Conservation (phyloP, 2,888 invertebrate species). For the Campoplex capitator region DNA sequence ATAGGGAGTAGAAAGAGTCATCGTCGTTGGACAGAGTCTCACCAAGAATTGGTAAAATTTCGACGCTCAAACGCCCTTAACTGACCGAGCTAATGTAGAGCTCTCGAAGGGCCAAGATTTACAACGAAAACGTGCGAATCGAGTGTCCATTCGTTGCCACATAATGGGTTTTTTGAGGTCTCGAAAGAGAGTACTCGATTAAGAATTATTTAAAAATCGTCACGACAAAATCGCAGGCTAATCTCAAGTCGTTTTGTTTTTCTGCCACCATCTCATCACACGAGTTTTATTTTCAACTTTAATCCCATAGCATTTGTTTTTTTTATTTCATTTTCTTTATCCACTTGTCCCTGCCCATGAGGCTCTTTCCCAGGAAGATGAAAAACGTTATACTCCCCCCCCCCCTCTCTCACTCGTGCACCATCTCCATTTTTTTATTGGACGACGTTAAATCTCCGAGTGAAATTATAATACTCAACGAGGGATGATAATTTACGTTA, state of each 20-base stretch:
- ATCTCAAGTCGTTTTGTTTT: neutral
- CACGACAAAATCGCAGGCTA: neutral
- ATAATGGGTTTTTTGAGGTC: too few relatives aligned
- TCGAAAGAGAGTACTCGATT: too few relatives aligned
- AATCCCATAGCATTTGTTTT: constrained; percentile 5
- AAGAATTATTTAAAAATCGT: too few relatives aligned
- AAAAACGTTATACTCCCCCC: constrained; percentile 43
- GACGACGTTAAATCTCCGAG: constrained; percentile 55
- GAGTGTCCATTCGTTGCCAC: too few relatives aligned
- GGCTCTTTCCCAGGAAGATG: constrained; percentile 62
- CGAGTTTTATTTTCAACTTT: neutral
- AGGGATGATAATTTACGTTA: constrained; percentile 61
- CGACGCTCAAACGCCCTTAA: too few relatives aligned
- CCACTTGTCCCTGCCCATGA: constrained; percentile 4
- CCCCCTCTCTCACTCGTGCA: neutral
- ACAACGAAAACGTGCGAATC: too few relatives aligned
- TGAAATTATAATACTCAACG: constrained; percentile 58
- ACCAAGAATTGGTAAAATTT: too few relatives aligned
- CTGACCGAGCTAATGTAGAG: too few relatives aligned
- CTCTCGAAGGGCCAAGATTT: too few relatives aligned
- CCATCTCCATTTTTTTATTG: neutral
- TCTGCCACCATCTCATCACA: neutral
- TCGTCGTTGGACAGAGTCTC: too few relatives aligned
- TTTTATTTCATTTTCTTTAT: constrained; percentile 12
- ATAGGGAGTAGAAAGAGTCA: too few relatives aligned